Conservation (phyloP, 2,797 vertebrate species). For the Pygocentrus nattereri region DNA sequence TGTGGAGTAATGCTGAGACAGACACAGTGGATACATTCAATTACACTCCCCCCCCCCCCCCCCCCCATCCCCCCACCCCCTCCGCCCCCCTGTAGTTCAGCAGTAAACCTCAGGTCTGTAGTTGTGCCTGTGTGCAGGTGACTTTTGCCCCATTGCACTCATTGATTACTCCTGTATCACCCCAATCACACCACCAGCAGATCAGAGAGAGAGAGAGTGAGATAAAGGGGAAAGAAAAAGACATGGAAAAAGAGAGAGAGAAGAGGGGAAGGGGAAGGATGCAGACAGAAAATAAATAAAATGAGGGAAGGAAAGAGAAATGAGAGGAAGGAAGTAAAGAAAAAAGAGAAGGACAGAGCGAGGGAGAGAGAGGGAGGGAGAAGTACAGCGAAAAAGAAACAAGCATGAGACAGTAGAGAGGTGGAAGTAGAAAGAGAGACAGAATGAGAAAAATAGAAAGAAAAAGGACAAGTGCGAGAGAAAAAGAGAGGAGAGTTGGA, state of each 20-base stretch:
- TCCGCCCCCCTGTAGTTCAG: too few relatives aligned
- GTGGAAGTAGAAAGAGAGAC: neutral
- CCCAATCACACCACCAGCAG: neutral
- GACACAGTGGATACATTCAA: neutral
- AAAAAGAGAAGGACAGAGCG: too few relatives aligned
- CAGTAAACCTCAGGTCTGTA: too few relatives aligned
- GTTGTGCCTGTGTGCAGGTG: neutral
- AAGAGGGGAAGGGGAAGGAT: neutral
- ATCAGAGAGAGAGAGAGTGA: neutral
- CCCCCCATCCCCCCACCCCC: neutral
- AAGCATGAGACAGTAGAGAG: neutral
- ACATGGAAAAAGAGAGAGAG: too few relatives aligned
- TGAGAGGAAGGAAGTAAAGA: too few relatives aligned
- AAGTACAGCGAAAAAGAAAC: neutral
- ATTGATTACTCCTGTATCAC: neutral
- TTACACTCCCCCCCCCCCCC: neutral
- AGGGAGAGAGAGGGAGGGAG: neutral
- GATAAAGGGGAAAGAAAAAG: neutral
- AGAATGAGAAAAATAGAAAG: neutral
- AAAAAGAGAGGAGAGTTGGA: neutral
- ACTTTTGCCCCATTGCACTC: neutral
- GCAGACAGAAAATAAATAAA: too few relatives aligned
- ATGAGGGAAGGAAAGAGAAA: neutral
- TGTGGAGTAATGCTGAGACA: neutral
- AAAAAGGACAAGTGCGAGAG: neutral